Percentiles rank a stretch among this genome's conserved stretches.
phyloP scores from a whole-genome alignment of 2,113 vertebrate species.

The Charadrius vociferus region DNA sequence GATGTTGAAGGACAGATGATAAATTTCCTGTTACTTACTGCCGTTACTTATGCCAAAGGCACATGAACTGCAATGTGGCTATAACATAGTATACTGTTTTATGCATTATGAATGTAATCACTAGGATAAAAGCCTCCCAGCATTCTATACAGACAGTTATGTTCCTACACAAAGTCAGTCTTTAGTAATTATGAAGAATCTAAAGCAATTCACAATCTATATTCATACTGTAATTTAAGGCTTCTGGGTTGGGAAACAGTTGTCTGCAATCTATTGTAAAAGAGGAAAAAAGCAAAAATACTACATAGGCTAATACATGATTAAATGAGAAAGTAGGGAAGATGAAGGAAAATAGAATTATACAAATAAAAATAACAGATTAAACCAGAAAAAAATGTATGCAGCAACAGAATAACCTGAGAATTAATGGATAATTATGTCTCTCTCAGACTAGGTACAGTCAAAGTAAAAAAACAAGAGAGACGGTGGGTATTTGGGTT shows the following conservation, averaged over 20 bases:
- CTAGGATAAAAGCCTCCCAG: background rate
- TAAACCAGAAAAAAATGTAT: background rate
- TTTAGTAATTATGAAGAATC: background rate
- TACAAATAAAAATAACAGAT: background rate
- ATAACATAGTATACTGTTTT: background rate
- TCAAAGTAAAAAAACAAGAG: background rate
- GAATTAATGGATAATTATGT: background rate
- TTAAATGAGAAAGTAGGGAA: background rate
- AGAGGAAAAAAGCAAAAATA: background rate
- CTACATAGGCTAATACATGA: background rate
- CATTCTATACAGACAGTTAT: background rate
- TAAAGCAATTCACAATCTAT: background rate
- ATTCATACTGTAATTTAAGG: background rate
- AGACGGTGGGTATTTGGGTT: background rate
- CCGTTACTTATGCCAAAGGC: background rate
- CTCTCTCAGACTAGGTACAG: background rate
- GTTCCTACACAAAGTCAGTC: background rate
- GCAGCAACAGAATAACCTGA: background rate
- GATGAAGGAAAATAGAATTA: background rate
- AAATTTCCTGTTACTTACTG: background rate
- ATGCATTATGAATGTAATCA: background rate
- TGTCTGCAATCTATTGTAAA: background rate
- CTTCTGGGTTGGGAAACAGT: background rate
- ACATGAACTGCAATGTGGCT: background rate
- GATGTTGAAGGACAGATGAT: background rate